Base-by-base conservation (phyloP, 2,888 invertebrate genomes). In the Melinopterus prodromus region DNA sequence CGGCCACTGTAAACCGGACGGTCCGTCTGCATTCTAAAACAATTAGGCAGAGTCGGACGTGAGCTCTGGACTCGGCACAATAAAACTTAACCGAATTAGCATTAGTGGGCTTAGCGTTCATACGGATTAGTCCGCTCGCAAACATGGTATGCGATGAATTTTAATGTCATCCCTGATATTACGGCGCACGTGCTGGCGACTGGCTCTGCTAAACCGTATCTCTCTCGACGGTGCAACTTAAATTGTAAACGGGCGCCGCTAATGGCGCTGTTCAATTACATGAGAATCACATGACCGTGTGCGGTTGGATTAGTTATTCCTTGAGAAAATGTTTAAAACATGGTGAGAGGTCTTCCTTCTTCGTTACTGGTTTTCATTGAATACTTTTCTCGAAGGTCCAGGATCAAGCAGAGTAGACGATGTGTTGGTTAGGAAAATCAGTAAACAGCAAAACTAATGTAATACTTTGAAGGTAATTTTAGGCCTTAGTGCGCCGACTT, bases 1-100 rank as follows among this genome's bases (percentile, higher is more conserved):
- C 12, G 9, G 53, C 53, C 53, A 35, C 35, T 74, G 16, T 26
- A 71, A 71, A 14, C 7, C 71, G 37, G 37, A 35, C 36, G 35
- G 74, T 74, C 74, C 74, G 53, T 53, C 53, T 37, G 74, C 74
- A 74, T 74, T 74, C 36, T 74, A 74, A 74, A 74, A 74, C 74
- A 74, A 74, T 74, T 74, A 74, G 74, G 37, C 74, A 71, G 35
- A 74, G 74, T 74, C 35, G 74, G 74, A 37, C 37, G 37, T 35
- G 36, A 37, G 37, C 9, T 74, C 35, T 37, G 74, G 35, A 35
- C 36, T 37, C 35, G 35, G n/a, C n/a, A 74, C 74, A 74, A 74
- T 74, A 74, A 74, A 74, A 74, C 74, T 74, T 74, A 74, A 74
- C 35, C 36, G 74, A 37, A 74, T 74, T 74, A 74, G 74, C 74